Conservation (phyloP, 1,140 invertebrate species). For the Lepeophtheirus salmonis region DNA sequence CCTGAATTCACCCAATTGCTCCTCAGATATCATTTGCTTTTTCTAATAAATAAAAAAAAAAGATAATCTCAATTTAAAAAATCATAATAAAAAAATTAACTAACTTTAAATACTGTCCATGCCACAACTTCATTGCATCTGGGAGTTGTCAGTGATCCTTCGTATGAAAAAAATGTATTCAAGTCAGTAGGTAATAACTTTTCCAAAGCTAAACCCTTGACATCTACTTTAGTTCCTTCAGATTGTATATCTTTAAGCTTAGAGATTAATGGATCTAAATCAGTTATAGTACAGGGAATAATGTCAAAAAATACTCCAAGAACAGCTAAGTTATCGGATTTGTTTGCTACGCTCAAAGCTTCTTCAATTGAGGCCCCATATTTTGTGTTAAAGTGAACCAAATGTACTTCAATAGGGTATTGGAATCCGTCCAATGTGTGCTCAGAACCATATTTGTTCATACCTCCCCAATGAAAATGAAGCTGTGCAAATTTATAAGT, state of each 20-base stretch:
- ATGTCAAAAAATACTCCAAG: slow-evolving; percentile 20
- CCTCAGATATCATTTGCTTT: too few species aligned
- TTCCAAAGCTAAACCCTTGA: slow-evolving; percentile 29
- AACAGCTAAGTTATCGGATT: slow-evolving; percentile 17
- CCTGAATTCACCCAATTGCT: neutral
- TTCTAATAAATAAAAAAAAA: too few species aligned
- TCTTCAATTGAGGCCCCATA: slow-evolving; percentile 19
- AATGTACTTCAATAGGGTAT: slow-evolving; percentile 31
- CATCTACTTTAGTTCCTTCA: neutral
- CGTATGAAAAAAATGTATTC: slow-evolving; percentile 46
- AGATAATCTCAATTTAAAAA: too few species aligned
- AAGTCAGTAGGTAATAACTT: slow-evolving; percentile 34
- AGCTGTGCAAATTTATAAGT: slow-evolving; percentile 58
- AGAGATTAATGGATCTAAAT: neutral
- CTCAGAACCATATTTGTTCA: slow-evolving; percentile 62
- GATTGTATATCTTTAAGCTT: neutral
- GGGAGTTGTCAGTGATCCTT: slow-evolving; percentile 41
- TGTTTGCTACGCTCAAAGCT: slow-evolving; percentile 16
- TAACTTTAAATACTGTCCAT: slow-evolving; percentile 33
- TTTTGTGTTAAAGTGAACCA: slow-evolving; percentile 31
- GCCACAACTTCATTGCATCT: slow-evolving; percentile 34
- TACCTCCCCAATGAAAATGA: slow-evolving; percentile 68
- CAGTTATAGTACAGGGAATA: neutral
- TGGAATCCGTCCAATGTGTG: slow-evolving; percentile 52
- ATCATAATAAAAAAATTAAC: too few species aligned